These are phyloP conservation scores for Notothenia rossii DNA, from an alignment of 2,113 vertebrate genomes.

Conservation along the genomic window DNA sequence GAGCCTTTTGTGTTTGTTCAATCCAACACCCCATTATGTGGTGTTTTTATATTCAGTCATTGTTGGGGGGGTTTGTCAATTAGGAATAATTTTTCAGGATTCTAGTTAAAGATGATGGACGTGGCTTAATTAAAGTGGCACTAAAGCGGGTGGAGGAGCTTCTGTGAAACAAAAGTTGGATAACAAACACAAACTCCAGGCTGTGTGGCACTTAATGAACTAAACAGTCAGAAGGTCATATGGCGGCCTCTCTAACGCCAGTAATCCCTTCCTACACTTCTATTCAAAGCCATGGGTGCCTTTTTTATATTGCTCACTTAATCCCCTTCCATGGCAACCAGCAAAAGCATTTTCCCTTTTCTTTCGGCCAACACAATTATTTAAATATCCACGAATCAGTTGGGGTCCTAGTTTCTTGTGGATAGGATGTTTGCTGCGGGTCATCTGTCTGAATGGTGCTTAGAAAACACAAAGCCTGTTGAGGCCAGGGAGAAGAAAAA, in stretches of 20 bases:
- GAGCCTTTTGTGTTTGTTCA: conserved; percentile 24
- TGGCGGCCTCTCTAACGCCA: conserved; percentile 60
- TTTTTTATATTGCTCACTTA: conserved; percentile 70
- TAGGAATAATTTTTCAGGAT: conserved; percentile 24
- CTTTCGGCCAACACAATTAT: conserved; percentile 33
- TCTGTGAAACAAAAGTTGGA: conserved; percentile 47
- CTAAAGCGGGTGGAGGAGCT: conserved; percentile 36
- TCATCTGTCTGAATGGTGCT: conserved; percentile 43
- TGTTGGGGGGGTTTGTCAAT: conserved; percentile 9
- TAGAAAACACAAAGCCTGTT: conserved; percentile 27
- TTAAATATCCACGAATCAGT: conserved; percentile 57
- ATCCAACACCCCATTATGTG: conserved; percentile 13
- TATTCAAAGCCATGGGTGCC: conserved; percentile 60
- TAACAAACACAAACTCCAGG: conserved; percentile 33
- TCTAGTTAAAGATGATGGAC: conserved; percentile 21
- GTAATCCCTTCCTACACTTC: conserved; percentile 73
- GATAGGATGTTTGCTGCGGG: conserved; percentile 26
- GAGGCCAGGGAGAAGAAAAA: not conserved
- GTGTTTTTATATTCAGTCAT: conserved; percentile 1
- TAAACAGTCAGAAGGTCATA: conserved; percentile 70
- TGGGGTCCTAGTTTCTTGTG: conserved; percentile 36
- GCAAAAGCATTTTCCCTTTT: conserved; percentile 54
- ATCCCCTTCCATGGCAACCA: conserved; percentile 74
- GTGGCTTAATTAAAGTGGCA: conserved; percentile 26
- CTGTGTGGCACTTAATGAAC: conserved; percentile 64